Conservation (phyloP, 2,113 vertebrate species). For the Psilopsiagon aymara region DNA sequence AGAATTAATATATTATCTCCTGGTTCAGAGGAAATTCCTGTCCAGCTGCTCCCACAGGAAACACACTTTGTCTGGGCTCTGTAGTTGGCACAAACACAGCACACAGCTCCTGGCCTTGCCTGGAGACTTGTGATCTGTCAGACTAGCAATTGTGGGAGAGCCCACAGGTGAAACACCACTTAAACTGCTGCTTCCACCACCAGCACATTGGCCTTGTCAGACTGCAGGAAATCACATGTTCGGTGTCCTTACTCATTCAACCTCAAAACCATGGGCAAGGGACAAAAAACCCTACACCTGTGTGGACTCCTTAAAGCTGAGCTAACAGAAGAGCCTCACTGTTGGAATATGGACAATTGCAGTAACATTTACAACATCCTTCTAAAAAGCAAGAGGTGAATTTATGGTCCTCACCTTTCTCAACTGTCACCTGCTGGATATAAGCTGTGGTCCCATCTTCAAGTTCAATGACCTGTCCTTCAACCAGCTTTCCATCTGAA, state of each 20-base stretch:
- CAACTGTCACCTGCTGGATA: slow-evolving; percentile 80
- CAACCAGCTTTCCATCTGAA: slow-evolving; percentile 80
- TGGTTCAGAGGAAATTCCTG: background rate
- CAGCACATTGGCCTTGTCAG: background rate
- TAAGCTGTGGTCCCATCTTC: slow-evolving; percentile 84
- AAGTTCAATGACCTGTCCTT: slow-evolving; percentile 82
- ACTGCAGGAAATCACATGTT: background rate
- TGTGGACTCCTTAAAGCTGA: background rate
- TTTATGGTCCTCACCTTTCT: slow-evolving; percentile 77
- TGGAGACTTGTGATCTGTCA: background rate
- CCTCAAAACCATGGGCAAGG: background rate
- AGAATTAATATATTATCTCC: background rate
- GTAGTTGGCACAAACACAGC: background rate
- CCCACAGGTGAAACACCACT: background rate
- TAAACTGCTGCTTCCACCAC: background rate
- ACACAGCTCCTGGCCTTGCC: background rate
- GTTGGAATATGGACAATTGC: background rate
- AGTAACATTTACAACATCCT: background rate
- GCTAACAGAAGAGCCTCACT: background rate
- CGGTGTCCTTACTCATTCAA: background rate
- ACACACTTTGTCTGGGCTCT: background rate
- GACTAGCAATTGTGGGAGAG: background rate
- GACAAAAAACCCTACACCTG: background rate
- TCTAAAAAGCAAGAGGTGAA: background rate
- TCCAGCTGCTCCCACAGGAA: background rate